phyloP scores from a whole-genome alignment of 2,797 vertebrate species.

The Pseudopleuronectes americanus region DNA sequence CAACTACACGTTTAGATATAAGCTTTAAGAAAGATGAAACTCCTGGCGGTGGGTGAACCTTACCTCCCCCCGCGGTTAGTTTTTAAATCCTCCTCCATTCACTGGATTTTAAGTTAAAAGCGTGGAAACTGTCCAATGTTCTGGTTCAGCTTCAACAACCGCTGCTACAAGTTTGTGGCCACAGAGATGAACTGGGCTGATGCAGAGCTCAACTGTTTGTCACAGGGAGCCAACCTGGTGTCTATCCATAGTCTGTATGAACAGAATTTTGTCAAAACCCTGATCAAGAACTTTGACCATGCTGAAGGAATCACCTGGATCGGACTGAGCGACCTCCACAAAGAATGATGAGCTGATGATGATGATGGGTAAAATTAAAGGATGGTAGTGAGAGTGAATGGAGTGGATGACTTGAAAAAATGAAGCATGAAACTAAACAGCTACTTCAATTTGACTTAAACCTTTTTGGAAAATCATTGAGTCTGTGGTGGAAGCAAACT shows the following conservation, averaged over 20 bases:
- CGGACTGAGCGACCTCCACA: constrained; percentile 22
- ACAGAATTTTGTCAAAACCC: not conserved
- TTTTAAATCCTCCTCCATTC: too few relatives aligned
- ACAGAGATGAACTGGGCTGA: not conserved
- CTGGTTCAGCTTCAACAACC: constrained; percentile 14
- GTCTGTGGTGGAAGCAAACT: too few relatives aligned
- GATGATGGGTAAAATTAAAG: too few relatives aligned
- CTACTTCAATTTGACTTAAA: too few relatives aligned
- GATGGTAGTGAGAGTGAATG: too few relatives aligned
- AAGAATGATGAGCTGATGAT: constrained; percentile 21
- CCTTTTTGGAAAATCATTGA: too few relatives aligned
- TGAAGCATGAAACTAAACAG: too few relatives aligned
- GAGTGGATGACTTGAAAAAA: too few relatives aligned
- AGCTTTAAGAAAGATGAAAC: too few relatives aligned
- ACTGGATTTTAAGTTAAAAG: constrained; percentile 26
- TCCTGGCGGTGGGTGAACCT: too few relatives aligned
- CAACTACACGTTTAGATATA: too few relatives aligned
- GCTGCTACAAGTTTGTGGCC: constrained; percentile 28
- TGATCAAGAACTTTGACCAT: constrained; percentile 36
- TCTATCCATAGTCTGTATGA: constrained; percentile 23
- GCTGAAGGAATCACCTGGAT: accelerated
- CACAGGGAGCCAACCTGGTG: constrained; percentile 33
- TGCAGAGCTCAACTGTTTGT: constrained; percentile 47
- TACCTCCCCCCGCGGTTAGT: too few relatives aligned
- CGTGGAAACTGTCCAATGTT: constrained; percentile 7